A percentile compares a stretch with the other conserved stretches of the same genome.
phyloP scores from a whole-genome alignment of 2,113 vertebrate species.

The Ariopsis seemanni region DNA sequence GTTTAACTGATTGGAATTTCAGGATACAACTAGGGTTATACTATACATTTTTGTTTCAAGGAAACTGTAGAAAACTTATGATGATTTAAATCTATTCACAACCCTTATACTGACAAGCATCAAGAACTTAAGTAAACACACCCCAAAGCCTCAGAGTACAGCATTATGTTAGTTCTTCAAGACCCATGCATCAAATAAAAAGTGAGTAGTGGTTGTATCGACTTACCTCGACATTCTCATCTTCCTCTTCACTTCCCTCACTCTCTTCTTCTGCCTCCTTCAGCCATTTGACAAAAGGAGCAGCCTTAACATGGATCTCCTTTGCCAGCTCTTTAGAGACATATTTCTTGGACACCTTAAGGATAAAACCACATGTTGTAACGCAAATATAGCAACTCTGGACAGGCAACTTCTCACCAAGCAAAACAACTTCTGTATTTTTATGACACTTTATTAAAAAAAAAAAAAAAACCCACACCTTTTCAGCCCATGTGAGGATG shows the following conservation, averaged over 20 bases:
- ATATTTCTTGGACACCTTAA: conserved; percentile 94
- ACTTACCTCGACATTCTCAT: conserved; percentile 89
- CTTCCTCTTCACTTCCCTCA: conserved; percentile 85
- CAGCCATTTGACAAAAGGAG: conserved; percentile 96
- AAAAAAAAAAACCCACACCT: conserved; percentile 69
- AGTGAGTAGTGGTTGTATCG: background rate
- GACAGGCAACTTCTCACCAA: background rate
- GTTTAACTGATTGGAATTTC: too few species aligned
- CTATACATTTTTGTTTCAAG: background rate
- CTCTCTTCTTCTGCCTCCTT: conserved; percentile 98
- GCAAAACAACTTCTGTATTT: background rate
- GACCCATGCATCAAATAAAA: background rate
- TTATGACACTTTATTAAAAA: background rate
- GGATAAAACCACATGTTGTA: too few species aligned
- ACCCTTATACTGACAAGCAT: background rate
- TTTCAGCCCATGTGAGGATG: conserved; percentile 94
- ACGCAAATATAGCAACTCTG: background rate
- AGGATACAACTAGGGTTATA: background rate
- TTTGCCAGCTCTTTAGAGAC: conserved; percentile 98
- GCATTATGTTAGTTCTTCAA: background rate
- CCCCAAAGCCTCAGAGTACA: background rate
- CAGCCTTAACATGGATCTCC: conserved; percentile 95
- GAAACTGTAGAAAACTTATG: background rate
- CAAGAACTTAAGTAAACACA: background rate
- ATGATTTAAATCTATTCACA: background rate